Conservation (phyloP, 2,797 vertebrate species). For the Pangasius macronema region DNA sequence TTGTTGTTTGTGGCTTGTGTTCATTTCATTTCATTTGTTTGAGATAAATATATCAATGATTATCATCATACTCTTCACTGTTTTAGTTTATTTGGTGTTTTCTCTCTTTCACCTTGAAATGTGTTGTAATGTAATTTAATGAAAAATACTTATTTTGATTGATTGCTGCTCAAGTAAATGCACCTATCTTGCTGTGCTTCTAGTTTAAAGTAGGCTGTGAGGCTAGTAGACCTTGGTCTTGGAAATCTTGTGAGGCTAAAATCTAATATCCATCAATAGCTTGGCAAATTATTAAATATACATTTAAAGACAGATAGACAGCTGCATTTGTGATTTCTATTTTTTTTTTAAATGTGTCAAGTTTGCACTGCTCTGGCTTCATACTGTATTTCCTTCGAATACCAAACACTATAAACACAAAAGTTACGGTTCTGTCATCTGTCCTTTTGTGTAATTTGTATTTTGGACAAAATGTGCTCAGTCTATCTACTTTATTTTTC, state of each 20-base stretch:
- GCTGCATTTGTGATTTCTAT: neutral
- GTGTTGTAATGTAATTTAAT: conserved; percentile 33
- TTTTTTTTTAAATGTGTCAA: neutral
- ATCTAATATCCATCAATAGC: neutral
- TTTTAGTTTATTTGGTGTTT: conserved; percentile 9
- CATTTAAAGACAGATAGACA: neutral
- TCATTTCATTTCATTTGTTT: conserved; percentile 38
- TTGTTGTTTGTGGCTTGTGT: conserved; percentile 28
- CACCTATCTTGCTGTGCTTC: neutral
- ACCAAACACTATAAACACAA: neutral
- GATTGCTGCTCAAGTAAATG: neutral
- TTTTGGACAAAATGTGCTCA: neutral
- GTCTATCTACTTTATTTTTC: neutral
- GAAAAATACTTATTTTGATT: conserved; percentile 7
- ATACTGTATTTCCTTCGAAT: neutral
- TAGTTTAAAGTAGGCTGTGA: neutral
- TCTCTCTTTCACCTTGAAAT: conserved; percentile 5
- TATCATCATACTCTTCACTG: conserved; percentile 10
- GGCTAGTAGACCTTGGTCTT: no score
- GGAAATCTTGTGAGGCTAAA: neutral
- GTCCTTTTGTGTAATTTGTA: neutral
- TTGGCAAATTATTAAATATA: neutral
- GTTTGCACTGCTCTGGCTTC: neutral
- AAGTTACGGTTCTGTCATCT: neutral
- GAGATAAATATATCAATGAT: conserved; percentile 18